phyloP scores from a whole-genome alignment of 30 jellyfish, hydroid and myxozoan species.

The Hydractinia symbiolongicarpus region DNA sequence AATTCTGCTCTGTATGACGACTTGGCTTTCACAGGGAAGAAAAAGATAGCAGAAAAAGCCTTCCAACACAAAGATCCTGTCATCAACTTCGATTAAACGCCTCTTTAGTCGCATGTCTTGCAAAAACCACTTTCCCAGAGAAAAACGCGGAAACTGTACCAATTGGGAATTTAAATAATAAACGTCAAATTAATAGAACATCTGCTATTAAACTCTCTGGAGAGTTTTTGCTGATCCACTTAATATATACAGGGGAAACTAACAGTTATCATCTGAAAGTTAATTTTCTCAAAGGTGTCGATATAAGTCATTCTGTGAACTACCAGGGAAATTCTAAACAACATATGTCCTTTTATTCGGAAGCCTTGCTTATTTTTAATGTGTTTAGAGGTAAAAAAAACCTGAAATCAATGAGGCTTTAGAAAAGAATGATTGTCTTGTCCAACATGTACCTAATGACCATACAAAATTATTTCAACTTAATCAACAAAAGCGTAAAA shows the following conservation, averaged over 20 bases:
- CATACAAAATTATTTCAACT: background rate
- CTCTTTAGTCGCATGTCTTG: background rate
- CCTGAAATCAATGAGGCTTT: background rate
- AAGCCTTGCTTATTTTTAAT: background rate
- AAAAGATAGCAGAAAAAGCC: conserved; percentile 6
- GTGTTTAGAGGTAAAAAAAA: background rate
- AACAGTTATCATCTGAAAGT: no score
- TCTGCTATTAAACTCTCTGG: no score
- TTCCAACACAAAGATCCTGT: conserved; percentile 9
- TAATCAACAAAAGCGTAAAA: conserved; percentile 1
- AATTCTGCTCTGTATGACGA: no score
- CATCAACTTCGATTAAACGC: conserved; percentile 3
- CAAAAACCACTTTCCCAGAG: background rate
- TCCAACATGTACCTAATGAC: conserved; percentile 6
- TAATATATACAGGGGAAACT: no score
- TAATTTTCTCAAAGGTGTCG: no score
- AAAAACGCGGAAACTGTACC: conserved; percentile 11
- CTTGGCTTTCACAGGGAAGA: conserved; percentile 1
- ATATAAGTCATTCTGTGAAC: no score
- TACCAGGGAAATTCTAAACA: no score
- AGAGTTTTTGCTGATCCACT: no score
- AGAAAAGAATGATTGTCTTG: conserved; percentile 8
- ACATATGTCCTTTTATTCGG: conserved; percentile 3
- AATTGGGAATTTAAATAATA: background rate
- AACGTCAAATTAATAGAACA: background rate